Conservation (phyloP, 2,888 invertebrate genomes). For the Mimachlamys varia region DNA sequence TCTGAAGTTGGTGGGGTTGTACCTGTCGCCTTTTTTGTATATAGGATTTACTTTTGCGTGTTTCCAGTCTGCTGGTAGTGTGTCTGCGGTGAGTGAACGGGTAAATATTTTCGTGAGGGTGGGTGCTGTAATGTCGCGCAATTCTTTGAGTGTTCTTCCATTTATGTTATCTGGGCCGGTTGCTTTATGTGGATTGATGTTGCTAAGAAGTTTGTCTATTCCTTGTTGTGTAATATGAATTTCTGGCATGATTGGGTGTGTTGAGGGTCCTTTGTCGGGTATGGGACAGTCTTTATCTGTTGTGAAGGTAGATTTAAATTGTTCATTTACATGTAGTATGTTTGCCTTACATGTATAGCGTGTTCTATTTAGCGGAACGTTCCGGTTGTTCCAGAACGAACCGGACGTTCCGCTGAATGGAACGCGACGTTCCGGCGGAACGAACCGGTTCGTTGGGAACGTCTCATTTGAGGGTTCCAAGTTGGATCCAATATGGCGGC, state of each 20-base stretch:
- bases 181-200: slow-evolving; percentile 38
- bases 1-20: too few species aligned
- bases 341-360: slow-evolving; percentile 12
- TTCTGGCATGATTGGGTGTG: slow-evolving; percentile 17
- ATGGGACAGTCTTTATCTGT: not conserved
- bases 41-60: too few species aligned
- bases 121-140: not conserved
- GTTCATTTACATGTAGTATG: slow-evolving; percentile 38
- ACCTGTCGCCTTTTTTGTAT: too few species aligned
- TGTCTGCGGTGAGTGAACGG: not conserved
- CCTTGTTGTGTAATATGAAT: not conserved
- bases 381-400: too few species aligned
- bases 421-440: too few species aligned
- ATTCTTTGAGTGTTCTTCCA: slow-evolving; percentile 28
- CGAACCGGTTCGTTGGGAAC: too few species aligned
- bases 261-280: not conserved
- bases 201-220: not conserved
- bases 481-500: too few species aligned
- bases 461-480: too few species aligned
- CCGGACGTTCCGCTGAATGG: too few species aligned
- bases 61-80: not conserved
- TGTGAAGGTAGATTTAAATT: slow-evolving; percentile 36
- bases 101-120: not conserved
- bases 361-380: too few species aligned
- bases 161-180: slow-evolving; percentile 34